phyloP scores from a whole-genome alignment of 1,140 invertebrate genomes.

The Frieseomelitta varia region DNA sequence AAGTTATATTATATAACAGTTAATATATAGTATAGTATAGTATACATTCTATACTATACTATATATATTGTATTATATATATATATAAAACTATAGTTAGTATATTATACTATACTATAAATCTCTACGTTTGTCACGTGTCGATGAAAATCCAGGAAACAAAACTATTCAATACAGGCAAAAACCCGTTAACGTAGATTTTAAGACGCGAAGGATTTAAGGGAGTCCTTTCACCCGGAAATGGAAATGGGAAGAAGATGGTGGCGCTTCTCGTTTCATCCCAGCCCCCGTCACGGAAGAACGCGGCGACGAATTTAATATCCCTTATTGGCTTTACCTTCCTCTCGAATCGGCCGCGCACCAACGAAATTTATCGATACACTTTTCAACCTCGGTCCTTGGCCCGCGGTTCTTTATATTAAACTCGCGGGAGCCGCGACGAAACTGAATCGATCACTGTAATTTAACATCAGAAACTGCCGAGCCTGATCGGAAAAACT shows the following conservation, averaged over 20 bases:
- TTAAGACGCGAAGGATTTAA: neutral
- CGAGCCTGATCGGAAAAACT: no score
- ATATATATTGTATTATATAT: no score
- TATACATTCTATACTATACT: no score
- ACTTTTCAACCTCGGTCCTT: neutral
- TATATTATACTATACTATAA: neutral
- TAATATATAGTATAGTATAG: no score
- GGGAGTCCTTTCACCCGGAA: neutral
- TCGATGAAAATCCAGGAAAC: no score
- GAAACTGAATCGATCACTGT: neutral
- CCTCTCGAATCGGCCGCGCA: neutral
- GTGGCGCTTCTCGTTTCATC: neutral
- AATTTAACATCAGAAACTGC: neutral
- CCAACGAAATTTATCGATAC: constrained; percentile 21
- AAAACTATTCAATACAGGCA: neutral
- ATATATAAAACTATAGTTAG: no score
- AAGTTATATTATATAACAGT: no score
- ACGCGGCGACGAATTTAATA: constrained; percentile 9
- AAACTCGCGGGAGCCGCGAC: neutral
- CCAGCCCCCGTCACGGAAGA: neutral
- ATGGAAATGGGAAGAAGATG: neutral
- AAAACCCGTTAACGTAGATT: neutral
- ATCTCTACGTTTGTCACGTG: neutral
- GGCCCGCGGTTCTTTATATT: constrained; percentile 3
- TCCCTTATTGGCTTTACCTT: constrained; percentile 29